Conservation (phyloP, 2,113 vertebrate species). For the Tragulus kanchil region DNA sequence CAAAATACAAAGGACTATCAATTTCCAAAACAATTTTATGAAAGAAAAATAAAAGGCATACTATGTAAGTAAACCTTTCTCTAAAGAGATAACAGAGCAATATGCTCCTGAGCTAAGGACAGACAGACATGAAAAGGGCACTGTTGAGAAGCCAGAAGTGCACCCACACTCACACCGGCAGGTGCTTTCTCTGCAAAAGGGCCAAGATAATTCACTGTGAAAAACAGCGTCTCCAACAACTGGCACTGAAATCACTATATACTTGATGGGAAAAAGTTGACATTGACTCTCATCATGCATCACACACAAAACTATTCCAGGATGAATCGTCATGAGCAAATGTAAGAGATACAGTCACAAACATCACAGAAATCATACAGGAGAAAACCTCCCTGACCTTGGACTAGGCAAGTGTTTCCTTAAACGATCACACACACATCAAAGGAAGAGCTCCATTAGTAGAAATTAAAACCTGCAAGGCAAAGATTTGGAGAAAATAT, state of each 20-base stretch:
- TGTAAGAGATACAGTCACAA: background rate
- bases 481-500: background rate
- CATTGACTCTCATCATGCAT: background rate
- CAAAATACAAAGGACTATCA: background rate
- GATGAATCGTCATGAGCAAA: background rate
- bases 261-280: background rate
- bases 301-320: background rate
- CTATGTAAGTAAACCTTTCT: background rate
- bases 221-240: background rate
- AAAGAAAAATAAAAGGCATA: background rate
- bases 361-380: background rate
- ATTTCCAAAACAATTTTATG: background rate
- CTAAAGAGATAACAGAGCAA: background rate
- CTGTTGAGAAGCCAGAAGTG: background rate
- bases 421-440: background rate
- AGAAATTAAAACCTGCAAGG: background rate
- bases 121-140: background rate
- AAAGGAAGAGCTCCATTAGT: background rate
- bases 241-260: background rate
- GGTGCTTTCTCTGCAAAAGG: background rate
- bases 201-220: background rate
- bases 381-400: background rate
- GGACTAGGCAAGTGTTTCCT: background rate
- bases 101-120: background rate
- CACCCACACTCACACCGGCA: background rate